These are phyloP conservation scores for Montipora foliosa DNA, from an alignment of 64 coral and sea anemone genomes.

Conservation along the genomic window DNA sequence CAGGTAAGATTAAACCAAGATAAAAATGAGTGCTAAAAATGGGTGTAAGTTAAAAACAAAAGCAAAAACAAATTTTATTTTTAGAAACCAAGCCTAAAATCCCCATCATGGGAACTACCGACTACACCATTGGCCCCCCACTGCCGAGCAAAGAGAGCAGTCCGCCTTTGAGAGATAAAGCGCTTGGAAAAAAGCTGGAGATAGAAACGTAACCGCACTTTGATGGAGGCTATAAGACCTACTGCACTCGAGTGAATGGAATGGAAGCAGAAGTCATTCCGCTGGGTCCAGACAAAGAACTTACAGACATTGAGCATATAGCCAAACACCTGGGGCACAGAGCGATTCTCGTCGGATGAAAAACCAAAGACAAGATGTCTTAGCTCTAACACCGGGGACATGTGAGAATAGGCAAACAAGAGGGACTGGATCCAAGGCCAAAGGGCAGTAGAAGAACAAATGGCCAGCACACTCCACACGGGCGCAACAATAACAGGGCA, in stretches of 20 bases:
- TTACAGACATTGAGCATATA: background rate
- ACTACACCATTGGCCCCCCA: background rate
- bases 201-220: background rate
- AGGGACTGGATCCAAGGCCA: conserved; percentile 9
- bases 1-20: background rate
- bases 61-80: no score
- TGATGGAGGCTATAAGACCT: background rate
- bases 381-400: background rate
- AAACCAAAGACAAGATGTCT: conserved; percentile 31
- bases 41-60: no score
- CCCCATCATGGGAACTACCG: no score
- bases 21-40: background rate
- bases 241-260: background rate
- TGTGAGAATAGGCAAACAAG: background rate
- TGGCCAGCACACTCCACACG: background rate
- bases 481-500: background rate
- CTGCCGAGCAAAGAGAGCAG: background rate
- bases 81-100: no score
- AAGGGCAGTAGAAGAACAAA: conserved; percentile 8
- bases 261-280: conserved; percentile 30
- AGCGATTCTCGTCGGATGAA: background rate
- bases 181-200: background rate
- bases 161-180: background rate
- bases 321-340: conserved; percentile 1
- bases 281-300: conserved; percentile 9